Percentiles rank a stretch among this genome's conserved stretches.
These are phyloP conservation scores for Trissonchulus latispiculum DNA, from an alignment of 2,888 invertebrate genomes.

Conservation along the genomic window DNA sequence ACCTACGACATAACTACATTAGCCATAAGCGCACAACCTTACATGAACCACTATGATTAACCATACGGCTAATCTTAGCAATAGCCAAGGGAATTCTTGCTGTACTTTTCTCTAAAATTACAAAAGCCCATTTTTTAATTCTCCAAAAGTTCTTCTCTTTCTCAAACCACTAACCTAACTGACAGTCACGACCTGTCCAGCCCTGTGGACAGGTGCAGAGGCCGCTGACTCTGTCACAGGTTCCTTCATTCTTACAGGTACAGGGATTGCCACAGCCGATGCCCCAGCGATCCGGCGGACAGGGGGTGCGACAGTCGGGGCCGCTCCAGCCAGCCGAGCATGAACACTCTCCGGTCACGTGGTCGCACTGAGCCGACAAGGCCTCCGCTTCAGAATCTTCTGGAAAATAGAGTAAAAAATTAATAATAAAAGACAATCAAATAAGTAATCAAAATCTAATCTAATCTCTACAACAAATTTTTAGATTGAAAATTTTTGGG, in stretches of 20 bases:
- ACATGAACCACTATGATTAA: too few relatives aligned
- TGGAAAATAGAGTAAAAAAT: not conserved
- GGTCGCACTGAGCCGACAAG: constrained; percentile 35
- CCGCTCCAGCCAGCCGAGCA: constrained; percentile 60
- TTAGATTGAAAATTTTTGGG: not conserved
- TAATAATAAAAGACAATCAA: not conserved
- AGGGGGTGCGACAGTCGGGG: constrained; percentile 59
- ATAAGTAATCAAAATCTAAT: not conserved
- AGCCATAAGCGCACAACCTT: too few relatives aligned
- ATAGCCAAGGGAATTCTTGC: too few relatives aligned
- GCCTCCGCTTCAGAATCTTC: not conserved
- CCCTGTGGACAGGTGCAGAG: constrained; percentile 37
- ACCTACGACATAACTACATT: too few relatives aligned
- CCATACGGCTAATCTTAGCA: too few relatives aligned
- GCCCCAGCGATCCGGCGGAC: constrained; percentile 35
- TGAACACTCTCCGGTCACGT: constrained; percentile 35
- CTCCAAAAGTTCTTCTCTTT: not conserved
- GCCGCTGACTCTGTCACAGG: constrained; percentile 71
- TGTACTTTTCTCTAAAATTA: too few relatives aligned
- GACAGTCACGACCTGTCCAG: not conserved
- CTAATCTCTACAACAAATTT: not conserved
- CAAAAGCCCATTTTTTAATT: too few relatives aligned
- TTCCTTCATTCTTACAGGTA: constrained; percentile 59
- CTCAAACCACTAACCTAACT: constrained; percentile 26
- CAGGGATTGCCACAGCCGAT: constrained; percentile 50